A percentile compares a stretch with the other conserved stretches of the same genome.
phyloP scores from a whole-genome alignment of 2,113 vertebrate genomes.

The Gobius niger region DNA sequence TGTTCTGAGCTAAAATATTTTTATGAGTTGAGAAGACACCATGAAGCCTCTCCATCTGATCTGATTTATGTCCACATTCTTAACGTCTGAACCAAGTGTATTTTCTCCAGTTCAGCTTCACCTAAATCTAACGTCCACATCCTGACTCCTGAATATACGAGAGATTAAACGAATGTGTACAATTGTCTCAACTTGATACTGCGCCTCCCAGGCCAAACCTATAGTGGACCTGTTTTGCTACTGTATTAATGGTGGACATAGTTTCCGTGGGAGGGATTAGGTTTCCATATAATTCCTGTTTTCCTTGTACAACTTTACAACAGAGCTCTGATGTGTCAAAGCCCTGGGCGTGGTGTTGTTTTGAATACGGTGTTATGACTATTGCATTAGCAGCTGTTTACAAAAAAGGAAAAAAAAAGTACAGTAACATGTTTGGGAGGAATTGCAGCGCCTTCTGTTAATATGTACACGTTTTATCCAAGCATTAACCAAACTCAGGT shows the following conservation, averaged over 20 bases:
- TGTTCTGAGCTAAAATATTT: constrained; percentile 1
- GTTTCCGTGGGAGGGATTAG: constrained; percentile 54
- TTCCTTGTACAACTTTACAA: constrained; percentile 14
- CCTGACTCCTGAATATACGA: no score
- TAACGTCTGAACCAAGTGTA: no score
- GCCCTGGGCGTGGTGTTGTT: constrained; percentile 55
- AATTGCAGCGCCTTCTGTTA: neutral
- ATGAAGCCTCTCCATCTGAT: neutral
- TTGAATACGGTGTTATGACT: constrained; percentile 36
- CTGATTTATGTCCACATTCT: constrained; percentile 27
- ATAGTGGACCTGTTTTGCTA: constrained; percentile 45
- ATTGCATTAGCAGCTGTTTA: constrained; percentile 1
- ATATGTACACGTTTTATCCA: neutral
- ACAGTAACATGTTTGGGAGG: neutral
- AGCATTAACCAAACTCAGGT: neutral
- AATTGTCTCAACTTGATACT: neutral
- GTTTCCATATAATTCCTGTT: constrained; percentile 46
- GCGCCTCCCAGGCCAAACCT: constrained; percentile 15
- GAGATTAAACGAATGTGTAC: no score
- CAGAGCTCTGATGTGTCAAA: constrained; percentile 19
- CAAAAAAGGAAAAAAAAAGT: neutral
- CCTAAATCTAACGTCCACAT: no score
- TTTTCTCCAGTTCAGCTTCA: no score
- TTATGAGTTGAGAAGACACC: constrained; percentile 16
- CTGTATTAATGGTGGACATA: constrained; percentile 37